Percentiles rank a stretch among this genome's conserved stretches.
phyloP scores from a whole-genome alignment of 2,797 vertebrate species.

The Eidolon dupreanum region DNA sequence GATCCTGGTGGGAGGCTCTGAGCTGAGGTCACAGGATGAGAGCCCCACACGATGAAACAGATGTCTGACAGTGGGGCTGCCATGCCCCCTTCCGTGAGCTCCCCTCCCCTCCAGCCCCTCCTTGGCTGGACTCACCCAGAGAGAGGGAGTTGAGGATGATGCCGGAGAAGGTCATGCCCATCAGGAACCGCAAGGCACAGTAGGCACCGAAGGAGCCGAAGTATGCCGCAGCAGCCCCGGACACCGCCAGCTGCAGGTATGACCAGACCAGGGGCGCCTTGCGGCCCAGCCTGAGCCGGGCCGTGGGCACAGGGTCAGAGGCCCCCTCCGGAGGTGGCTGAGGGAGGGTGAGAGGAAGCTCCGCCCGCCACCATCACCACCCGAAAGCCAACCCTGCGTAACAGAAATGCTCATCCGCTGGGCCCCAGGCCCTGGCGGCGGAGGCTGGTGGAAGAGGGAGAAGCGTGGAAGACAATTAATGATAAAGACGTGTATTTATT shows the following conservation, averaged over 20 bases:
- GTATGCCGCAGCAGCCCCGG: slow-evolving; percentile 88
- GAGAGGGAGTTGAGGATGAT: slow-evolving; percentile 90
- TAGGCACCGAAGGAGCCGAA: slow-evolving; percentile 87
- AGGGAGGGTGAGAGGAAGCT: not conserved
- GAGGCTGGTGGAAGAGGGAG: not conserved
- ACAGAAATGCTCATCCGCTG: accelerated
- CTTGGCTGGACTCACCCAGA: slow-evolving; percentile 85
- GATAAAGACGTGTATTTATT: not conserved
- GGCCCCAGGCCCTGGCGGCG: accelerated
- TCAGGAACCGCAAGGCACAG: slow-evolving; percentile 89
- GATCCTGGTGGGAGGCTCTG: not conserved
- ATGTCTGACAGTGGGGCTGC: accelerated
- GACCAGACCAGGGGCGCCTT: slow-evolving; percentile 87
- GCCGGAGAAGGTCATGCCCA: slow-evolving; percentile 91
- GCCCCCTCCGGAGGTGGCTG: accelerated
- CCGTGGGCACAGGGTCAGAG: not conserved
- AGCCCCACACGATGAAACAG: not conserved
- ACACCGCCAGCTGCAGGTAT: slow-evolving; percentile 88
- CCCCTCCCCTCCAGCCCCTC: not conserved
- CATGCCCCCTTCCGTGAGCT: accelerated
- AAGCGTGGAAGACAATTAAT: not conserved
- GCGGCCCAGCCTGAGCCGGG: slow-evolving; percentile 88
- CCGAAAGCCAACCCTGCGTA: not conserved
- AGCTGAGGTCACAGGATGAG: not conserved
- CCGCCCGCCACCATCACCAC: accelerated